A percentile compares a stretch with the other conserved stretches of the same genome.
phyloP scores from a whole-genome alignment of 2,797 vertebrate species.

The Betta splendens region DNA sequence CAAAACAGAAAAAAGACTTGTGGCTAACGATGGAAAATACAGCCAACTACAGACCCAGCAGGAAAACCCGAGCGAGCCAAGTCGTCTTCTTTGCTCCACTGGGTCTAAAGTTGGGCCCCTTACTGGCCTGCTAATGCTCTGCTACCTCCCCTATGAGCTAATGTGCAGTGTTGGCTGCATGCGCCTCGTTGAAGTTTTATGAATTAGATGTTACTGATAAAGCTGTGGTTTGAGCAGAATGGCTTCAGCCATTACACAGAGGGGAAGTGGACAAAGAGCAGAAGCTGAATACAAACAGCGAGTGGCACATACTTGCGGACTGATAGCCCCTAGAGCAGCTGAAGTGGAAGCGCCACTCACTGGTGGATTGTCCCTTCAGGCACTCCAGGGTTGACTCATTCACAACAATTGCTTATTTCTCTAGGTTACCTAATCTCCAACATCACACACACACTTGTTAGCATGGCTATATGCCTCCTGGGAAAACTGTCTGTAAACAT shows the following conservation, averaged over 20 bases:
- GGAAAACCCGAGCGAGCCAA: conserved; percentile 20
- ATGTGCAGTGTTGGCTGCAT: conserved; percentile 49
- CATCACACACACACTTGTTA: conserved; percentile 33
- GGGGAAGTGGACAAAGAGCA: conserved; percentile 27
- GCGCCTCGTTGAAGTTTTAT: conserved; percentile 35
- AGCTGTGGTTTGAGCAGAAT: conserved; percentile 28
- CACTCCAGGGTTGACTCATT: conserved; percentile 42
- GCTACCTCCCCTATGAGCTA: conserved; percentile 49
- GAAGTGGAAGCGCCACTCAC: conserved; percentile 49
- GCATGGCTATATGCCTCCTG: conserved; percentile 8
- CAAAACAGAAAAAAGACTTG: conserved; percentile 29
- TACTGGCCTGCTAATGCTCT: conserved; percentile 25
- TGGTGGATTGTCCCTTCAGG: conserved; percentile 48
- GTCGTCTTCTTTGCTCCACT: conserved; percentile 8
- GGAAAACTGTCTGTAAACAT: conserved; percentile 9
- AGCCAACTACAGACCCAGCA: conserved; percentile 22
- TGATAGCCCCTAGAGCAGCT: conserved; percentile 39
- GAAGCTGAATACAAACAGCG: conserved; percentile 37
- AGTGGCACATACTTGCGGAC: conserved; percentile 34
- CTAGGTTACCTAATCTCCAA: conserved; percentile 39
- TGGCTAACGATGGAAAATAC: conserved; percentile 19
- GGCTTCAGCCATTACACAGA: conserved; percentile 21
- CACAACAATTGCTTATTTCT: conserved; percentile 29
- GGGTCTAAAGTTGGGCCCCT: conserved; percentile 25
- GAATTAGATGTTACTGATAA: conserved; percentile 46